These are phyloP conservation scores for Neocrepidodera transversa DNA, from an alignment of 2,888 invertebrate species.

Conservation along the genomic window DNA sequence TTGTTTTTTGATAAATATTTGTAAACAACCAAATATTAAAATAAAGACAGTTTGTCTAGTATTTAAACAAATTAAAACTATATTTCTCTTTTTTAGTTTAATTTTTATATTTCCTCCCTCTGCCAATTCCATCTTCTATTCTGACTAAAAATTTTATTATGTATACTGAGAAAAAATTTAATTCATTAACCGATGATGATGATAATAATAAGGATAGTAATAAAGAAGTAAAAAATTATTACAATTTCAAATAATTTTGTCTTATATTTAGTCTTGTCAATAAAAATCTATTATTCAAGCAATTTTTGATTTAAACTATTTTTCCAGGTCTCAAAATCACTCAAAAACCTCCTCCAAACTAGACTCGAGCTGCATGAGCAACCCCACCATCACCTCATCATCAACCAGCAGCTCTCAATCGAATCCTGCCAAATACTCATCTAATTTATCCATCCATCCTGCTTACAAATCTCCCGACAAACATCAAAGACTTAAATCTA, in stretches of 20 bases:
- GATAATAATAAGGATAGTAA: too few species aligned
- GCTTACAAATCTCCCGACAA: constrained; percentile 45
- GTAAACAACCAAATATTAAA: not conserved
- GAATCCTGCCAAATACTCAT: constrained; percentile 42
- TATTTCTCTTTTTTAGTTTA: too few species aligned
- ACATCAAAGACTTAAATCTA: constrained; percentile 28
- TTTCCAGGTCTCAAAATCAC: constrained; percentile 37
- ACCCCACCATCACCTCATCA: constrained; percentile 27
- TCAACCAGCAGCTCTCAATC: constrained; percentile 20
- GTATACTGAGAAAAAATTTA: too few species aligned
- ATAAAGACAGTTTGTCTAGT: not conserved
- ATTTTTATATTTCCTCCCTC: too few species aligned
- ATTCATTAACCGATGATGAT: too few species aligned
- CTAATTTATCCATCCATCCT: constrained; percentile 54
- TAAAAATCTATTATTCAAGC: too few species aligned
- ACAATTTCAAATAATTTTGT: too few species aligned
- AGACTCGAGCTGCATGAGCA: constrained; percentile 7
- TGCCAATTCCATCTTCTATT: too few species aligned
- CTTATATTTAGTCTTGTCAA: too few species aligned
- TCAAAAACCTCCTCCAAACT: constrained; percentile 30
- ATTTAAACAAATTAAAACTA: too few species aligned
- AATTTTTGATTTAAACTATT: not conserved
- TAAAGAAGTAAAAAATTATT: too few species aligned
- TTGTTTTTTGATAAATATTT: not conserved
- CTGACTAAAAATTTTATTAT: too few species aligned